These are phyloP conservation scores for Ahaetulla prasina DNA, from an alignment of 2,113 vertebrate species.

Conservation along the genomic window DNA sequence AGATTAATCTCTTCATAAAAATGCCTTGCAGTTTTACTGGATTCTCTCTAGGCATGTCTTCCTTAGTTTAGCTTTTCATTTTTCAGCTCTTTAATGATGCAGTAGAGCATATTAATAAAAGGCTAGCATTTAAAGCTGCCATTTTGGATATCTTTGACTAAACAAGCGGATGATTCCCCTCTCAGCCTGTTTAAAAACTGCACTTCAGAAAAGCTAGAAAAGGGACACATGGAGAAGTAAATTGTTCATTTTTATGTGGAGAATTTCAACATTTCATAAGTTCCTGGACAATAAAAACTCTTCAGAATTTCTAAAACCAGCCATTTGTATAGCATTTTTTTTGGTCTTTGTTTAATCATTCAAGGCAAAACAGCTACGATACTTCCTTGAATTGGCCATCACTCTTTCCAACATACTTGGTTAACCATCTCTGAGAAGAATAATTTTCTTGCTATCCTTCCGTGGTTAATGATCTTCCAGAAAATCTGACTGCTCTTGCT, in stretches of 20 bases:
- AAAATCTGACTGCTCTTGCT: neutral
- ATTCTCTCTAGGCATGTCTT: conserved; percentile 1
- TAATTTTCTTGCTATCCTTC: neutral
- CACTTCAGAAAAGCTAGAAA: neutral
- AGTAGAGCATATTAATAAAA: conserved; percentile 7
- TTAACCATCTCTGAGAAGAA: neutral
- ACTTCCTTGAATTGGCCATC: neutral
- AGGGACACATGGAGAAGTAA: neutral
- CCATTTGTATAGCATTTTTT: neutral
- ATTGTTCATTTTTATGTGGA: neutral
- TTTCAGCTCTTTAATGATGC: conserved; percentile 20
- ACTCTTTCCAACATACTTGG: neutral
- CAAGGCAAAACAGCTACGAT: neutral
- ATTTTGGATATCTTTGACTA: neutral
- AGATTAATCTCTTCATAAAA: conserved; percentile 9
- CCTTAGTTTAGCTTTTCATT: conserved; percentile 8
- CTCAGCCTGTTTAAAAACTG: neutral
- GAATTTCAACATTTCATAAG: neutral
- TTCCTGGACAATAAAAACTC: neutral
- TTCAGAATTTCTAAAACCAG: neutral
- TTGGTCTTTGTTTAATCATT: neutral
- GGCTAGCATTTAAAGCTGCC: neutral
- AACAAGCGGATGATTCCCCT: neutral
- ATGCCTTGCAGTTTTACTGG: conserved; percentile 5
- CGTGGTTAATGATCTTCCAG: neutral